Base-by-base conservation (phyloP, 2,888 invertebrate genomes). In the Caenorhabditis sp. region DNA sequence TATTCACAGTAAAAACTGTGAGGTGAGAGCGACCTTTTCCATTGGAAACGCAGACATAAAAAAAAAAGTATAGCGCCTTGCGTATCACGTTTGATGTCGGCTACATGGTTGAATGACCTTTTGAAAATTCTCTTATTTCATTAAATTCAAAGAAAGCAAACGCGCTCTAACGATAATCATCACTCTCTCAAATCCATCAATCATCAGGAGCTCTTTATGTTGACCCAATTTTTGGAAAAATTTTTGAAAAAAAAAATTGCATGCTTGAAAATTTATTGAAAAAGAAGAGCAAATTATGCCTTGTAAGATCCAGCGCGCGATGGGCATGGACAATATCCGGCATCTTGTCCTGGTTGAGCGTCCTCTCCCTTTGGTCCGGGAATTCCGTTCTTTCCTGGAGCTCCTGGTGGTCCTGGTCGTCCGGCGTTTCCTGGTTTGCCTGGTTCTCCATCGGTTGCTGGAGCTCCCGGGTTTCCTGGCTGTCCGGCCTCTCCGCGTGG, bases 401-500 rank as follows among this genome's bases (percentile, higher is more conserved):
- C 62, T 76, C 79, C 81, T 62, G 79, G 76, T 55, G 64, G 65
- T 63, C 81, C 81, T 55, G 73, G 73, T 17, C 70, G 63, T 74
- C 81, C 81, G 26, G 77, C 64, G 59, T 71, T 74, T 76, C 81
- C 81, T 17, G 54, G 50, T 61, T 71, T 70, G 69, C 81, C 81
- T 36, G 78, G 69, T 23, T 76, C 73, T 68, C 81, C 80, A 36
- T 77, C 76, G 57, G 62, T 66, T 71, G 77, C 79, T 64, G 77
- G 72, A 23, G 68, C 68, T 69, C 79, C 79, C 51, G 72, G 77
- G 51, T 75, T 69, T 68, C 77, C 77, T 36, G 66, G 69, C 65
- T 78, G 76, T 74, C 81, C 81, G 27, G 76, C 69, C 27, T 77
- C 76, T 70, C 81, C 81, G 31, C 79, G 72, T 58, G 79, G 78